phyloP scores from a whole-genome alignment of 2,888 invertebrate species.

The Leucophora obtusa region DNA sequence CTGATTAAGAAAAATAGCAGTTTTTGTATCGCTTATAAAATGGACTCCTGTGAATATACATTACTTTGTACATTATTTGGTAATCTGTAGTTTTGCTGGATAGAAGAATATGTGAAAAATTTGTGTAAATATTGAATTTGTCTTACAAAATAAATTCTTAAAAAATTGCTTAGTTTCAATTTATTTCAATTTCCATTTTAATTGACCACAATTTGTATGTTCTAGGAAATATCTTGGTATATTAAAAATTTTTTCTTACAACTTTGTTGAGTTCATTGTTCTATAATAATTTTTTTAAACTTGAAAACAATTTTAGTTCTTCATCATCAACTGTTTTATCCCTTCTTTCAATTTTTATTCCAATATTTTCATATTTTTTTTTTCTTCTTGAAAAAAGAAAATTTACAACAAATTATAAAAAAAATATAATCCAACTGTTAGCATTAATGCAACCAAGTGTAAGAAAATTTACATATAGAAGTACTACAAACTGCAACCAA shows the following conservation, averaged over 20 bases:
- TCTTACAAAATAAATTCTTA: no score
- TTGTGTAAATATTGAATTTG: no score
- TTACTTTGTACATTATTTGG: no score
- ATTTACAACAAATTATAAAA: not conserved
- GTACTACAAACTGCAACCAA: slow-evolving; percentile 1
- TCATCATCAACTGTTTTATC: not conserved
- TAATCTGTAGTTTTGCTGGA: no score
- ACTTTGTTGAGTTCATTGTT: slow-evolving; percentile 20
- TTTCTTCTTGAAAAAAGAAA: not conserved
- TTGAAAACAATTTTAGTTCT: not conserved
- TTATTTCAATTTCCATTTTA: no score
- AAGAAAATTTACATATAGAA: slow-evolving; percentile 20
- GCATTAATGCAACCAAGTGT: slow-evolving; percentile 19
- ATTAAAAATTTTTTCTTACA: not conserved
- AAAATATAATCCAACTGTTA: slow-evolving; percentile 2
- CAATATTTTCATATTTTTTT: not conserved
- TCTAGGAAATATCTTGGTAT: not conserved
- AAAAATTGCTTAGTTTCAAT: no score
- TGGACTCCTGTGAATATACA: no score
- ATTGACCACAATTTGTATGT: no score
- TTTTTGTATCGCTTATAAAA: no score
- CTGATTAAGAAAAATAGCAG: no score
- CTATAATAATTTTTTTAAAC: slow-evolving; percentile 1
- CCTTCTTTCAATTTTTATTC: not conserved
- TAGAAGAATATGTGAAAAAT: no score